A percentile compares a stretch with the other conserved stretches of the same genome.
phyloP scores from a whole-genome alignment of 2,113 vertebrate genomes.

The Aptenodytes patagonicus region DNA sequence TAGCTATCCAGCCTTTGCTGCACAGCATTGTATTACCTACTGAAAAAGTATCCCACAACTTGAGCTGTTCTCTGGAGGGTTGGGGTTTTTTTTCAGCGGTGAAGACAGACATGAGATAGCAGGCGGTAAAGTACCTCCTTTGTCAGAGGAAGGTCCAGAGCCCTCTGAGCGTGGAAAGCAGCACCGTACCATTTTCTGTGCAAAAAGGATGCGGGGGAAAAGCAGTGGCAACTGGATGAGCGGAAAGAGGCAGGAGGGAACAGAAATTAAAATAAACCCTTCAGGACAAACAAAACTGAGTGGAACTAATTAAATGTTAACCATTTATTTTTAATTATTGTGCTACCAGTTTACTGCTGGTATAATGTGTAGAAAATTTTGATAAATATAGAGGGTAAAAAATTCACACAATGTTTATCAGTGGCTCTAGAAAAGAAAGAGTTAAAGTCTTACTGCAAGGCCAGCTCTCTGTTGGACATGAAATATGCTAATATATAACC shows the following conservation, averaged over 20 bases:
- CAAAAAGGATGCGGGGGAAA: background rate
- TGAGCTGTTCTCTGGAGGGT: background rate
- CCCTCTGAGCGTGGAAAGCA: background rate
- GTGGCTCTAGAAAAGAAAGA: background rate
- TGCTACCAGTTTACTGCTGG: background rate
- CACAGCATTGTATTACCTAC: background rate
- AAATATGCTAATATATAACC: constrained; percentile 24
- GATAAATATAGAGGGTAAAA: background rate
- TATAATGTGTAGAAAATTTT: background rate
- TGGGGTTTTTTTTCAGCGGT: background rate
- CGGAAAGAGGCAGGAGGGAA: background rate
- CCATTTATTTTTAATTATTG: background rate
- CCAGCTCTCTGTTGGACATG: background rate
- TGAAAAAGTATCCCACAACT: background rate
- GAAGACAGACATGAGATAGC: background rate
- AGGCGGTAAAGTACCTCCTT: background rate
- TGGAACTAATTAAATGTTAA: background rate
- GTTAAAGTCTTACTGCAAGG: background rate
- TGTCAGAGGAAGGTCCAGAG: background rate
- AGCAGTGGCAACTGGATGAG: background rate
- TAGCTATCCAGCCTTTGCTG: background rate
- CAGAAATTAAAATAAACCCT: background rate
- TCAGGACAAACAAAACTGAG: background rate
- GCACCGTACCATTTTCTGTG: fast-evolving
- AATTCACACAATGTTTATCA: background rate